Percentiles rank a stretch among this genome's conserved stretches.
phyloP scores from a whole-genome alignment of 2,888 invertebrate genomes.

The Peribatodes rhomboidaria region DNA sequence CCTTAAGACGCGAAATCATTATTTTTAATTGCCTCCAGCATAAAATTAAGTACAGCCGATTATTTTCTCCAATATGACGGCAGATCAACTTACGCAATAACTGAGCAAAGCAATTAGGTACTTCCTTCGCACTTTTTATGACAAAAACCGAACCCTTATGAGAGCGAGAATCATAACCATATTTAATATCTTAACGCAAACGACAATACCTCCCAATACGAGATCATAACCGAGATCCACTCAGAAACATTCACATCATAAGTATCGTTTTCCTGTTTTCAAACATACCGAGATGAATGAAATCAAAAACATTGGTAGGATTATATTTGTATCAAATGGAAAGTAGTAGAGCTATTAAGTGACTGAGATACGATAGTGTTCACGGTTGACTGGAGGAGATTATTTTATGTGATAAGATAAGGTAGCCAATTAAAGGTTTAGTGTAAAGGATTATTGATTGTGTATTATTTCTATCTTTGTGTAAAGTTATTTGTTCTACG shows the following conservation, averaged over 20 bases:
- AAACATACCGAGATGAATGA: neutral
- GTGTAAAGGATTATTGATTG: too few relatives aligned
- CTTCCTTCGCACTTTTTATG: constrained; percentile 50
- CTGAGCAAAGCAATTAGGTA: constrained; percentile 45
- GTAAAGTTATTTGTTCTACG: too few relatives aligned
- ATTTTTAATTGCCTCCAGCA: constrained; percentile 21
- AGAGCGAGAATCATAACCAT: constrained; percentile 54
- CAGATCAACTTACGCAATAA: constrained; percentile 44
- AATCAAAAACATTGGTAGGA: neutral
- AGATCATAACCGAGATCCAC: constrained; percentile 41
- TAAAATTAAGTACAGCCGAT: constrained; percentile 19
- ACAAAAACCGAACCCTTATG: constrained; percentile 54
- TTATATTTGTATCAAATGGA: neutral
- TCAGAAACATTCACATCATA: constrained; percentile 19
- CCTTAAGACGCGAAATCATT: neutral
- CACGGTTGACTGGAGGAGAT: too few relatives aligned
- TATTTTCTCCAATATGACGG: constrained; percentile 24
- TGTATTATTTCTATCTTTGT: too few relatives aligned
- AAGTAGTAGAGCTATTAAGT: neutral
- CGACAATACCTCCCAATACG: constrained; percentile 59
- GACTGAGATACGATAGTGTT: neutral
- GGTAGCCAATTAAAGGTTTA: too few relatives aligned
- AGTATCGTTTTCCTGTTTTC: constrained; percentile 12
- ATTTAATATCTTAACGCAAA: constrained; percentile 54
- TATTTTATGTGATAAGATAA: too few relatives aligned